Conservation (phyloP, 1,140 invertebrate species). For the Conopomorpha cramerella region DNA sequence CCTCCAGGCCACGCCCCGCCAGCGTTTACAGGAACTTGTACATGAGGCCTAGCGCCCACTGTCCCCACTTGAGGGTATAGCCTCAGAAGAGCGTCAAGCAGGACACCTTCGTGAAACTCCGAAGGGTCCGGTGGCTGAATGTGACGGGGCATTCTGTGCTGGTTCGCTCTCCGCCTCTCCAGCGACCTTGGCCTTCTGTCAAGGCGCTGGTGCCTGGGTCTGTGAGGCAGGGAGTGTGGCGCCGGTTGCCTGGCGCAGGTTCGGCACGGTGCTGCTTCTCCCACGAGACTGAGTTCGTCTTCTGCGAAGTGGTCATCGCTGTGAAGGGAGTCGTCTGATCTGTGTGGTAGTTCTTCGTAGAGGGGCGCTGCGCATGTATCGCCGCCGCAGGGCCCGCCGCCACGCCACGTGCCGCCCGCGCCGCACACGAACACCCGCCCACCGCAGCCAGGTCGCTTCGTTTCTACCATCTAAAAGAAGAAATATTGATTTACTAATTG, state of each 20-base stretch:
- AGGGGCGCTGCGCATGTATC: slow-evolving; percentile 45
- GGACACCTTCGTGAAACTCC: slow-evolving; percentile 62
- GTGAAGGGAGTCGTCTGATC: slow-evolving; percentile 48
- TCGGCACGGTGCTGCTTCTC: slow-evolving; percentile 47
- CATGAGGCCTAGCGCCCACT: slow-evolving; percentile 41
- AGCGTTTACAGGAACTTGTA: slow-evolving; percentile 28
- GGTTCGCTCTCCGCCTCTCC: slow-evolving; percentile 30
- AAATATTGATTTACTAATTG: too few species aligned
- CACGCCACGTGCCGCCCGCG: slow-evolving; percentile 35
- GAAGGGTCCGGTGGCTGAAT: slow-evolving; percentile 44
- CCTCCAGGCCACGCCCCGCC: slow-evolving; percentile 45
- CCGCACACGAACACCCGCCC: slow-evolving; percentile 50
- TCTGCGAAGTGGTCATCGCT: slow-evolving; percentile 58
- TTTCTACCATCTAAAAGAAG: slow-evolving; percentile 47
- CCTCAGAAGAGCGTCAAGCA: slow-evolving; percentile 62
- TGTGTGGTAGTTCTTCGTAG: slow-evolving; percentile 52
- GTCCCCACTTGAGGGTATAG: slow-evolving; percentile 64
- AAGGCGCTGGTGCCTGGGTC: slow-evolving; percentile 37
- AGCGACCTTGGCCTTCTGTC: slow-evolving; percentile 44
- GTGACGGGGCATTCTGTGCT: slow-evolving; percentile 39
- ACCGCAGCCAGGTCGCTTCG: slow-evolving; percentile 37
- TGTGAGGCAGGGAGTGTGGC: slow-evolving; percentile 40
- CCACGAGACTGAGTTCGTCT: slow-evolving; percentile 54
- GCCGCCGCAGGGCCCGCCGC: slow-evolving; percentile 33
- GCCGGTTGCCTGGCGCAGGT: slow-evolving; percentile 34